Evolutionary conservation across 1,140 invertebrate species (phyloP).

Genomic region (Saccostrea cuccullata): DNA sequence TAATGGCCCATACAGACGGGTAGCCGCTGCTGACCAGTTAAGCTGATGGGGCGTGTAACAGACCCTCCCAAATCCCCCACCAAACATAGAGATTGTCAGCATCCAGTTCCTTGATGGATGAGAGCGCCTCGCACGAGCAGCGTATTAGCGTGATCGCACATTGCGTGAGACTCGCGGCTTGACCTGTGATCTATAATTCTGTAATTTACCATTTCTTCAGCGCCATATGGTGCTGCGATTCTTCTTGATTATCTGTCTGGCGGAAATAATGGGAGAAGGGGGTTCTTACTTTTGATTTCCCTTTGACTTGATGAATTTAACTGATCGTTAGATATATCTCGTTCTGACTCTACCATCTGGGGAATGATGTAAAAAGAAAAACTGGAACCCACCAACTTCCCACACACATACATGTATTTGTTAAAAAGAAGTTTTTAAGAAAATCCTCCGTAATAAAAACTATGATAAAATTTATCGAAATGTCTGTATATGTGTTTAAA

Average conservation of each 20-base stretch:
- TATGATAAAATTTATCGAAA: too few species aligned
- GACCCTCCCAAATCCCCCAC: neutral
- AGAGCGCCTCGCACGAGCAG: neutral
- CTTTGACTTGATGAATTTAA: neutral
- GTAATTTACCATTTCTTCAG: neutral
- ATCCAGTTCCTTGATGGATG: neutral
- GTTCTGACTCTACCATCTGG: neutral
- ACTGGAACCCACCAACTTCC: too few species aligned
- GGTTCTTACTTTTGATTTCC: neutral
- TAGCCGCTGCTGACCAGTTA: neutral
- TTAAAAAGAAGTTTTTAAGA: too few species aligned
- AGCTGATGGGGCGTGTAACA: slow-evolving; percentile 3
- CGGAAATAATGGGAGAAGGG: neutral
- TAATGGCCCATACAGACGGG: neutral
- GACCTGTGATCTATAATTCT: slow-evolving; percentile 16
- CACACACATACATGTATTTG: too few species aligned
- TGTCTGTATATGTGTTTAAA: too few species aligned
- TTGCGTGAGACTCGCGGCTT: neutral
- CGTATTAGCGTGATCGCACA: neutral
- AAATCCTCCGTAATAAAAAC: too few species aligned
- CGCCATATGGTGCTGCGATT: neutral
- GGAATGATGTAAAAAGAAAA: too few species aligned
- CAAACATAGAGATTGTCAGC: neutral
- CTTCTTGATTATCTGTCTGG: slow-evolving; percentile 8
- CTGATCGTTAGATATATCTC: neutral